Conservation (phyloP, 2,113 vertebrate genomes). For the Pituophis catenifer region DNA sequence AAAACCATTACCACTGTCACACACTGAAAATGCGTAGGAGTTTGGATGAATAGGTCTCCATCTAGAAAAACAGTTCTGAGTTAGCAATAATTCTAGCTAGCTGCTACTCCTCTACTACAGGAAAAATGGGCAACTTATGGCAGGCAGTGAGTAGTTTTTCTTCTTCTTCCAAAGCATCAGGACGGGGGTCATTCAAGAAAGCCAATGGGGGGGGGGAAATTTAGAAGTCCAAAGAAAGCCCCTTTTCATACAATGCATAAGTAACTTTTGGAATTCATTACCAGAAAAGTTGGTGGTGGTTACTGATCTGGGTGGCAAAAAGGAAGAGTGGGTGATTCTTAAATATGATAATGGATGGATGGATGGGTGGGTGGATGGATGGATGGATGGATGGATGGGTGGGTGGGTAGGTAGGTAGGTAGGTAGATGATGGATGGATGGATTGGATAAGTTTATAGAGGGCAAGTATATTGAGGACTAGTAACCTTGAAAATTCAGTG, state of each 20-base stretch:
- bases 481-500: neutral
- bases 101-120: neutral
- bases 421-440: too few relatives aligned
- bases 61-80: neutral
- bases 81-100: neutral
- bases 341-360: neutral
- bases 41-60: neutral
- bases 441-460: neutral
- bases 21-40: neutral
- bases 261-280: neutral
- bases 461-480: neutral
- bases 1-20: neutral
- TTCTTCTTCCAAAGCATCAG: neutral
- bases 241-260: neutral
- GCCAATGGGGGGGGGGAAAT: too few relatives aligned
- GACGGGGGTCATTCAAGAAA: neutral
- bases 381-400: too few relatives aligned
- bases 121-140: neutral
- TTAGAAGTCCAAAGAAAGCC: neutral
- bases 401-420: too few relatives aligned
- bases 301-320: neutral
- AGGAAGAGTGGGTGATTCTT: neutral
- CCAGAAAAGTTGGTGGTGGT: neutral
- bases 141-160: neutral
- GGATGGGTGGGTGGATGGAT: too few relatives aligned